A percentile compares a stretch with the other conserved stretches of the same genome.
Conservation (phyloP, 2,888 invertebrate species). For the Drosophila kuntzei region DNA sequence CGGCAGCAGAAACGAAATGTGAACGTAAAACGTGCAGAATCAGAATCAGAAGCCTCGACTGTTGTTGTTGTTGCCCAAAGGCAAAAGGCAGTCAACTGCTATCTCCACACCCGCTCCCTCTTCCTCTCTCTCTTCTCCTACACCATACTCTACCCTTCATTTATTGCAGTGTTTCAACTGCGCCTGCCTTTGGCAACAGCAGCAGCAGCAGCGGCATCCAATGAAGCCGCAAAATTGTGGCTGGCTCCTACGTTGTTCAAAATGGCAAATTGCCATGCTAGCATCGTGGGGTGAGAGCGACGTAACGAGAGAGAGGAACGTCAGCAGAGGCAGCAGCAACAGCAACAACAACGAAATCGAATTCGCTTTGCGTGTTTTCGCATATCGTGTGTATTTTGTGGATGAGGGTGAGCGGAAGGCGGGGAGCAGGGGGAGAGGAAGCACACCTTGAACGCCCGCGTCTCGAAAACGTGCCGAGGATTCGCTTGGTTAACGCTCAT, state of each 20-base stretch:
- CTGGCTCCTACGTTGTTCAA: slow-evolving; percentile 73
- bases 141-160: slow-evolving; percentile 7
- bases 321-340: slow-evolving; percentile 29
- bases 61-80: slow-evolving; percentile 32
- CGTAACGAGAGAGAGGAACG: slow-evolving; percentile 19
- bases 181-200: slow-evolving; percentile 51
- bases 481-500: slow-evolving; percentile 81
- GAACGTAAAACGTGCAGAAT: slow-evolving; percentile 29
- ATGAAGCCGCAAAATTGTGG: slow-evolving; percentile 77
- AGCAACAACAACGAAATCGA: slow-evolving; percentile 64
- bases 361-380: slow-evolving; percentile 79
- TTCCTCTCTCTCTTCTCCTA: too few species aligned
- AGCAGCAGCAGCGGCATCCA: slow-evolving; percentile 58
- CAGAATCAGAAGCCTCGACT: slow-evolving; percentile 47
- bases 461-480: slow-evolving; percentile 78
- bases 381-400: slow-evolving; percentile 48
- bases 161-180: slow-evolving; percentile 29
- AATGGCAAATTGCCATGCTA: slow-evolving; percentile 83
- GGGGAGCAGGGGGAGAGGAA: neutral
- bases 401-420: neutral
- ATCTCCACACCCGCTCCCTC: neutral
- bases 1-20: slow-evolving; percentile 1
- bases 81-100: slow-evolving; percentile 40
- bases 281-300: slow-evolving; percentile 17
- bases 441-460: slow-evolving; percentile 61